phyloP scores from a whole-genome alignment of 1,140 invertebrate species.

The Drosophila elegans region DNA sequence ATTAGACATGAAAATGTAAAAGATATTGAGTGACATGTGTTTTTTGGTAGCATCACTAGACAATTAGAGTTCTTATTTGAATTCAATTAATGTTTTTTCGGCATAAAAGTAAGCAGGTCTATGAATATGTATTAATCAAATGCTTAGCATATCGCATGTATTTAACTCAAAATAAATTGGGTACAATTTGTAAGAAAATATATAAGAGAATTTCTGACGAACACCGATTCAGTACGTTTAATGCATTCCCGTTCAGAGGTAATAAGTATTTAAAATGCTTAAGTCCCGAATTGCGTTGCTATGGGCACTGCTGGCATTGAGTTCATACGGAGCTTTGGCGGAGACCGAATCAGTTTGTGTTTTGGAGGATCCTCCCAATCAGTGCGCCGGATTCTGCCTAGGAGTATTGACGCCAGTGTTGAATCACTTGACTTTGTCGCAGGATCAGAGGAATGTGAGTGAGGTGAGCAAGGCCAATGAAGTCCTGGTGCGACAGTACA shows the following conservation, averaged over 20 bases:
- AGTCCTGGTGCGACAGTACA: slow-evolving; percentile 3
- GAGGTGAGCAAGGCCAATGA: not conserved
- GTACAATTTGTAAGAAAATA: not conserved
- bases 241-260: not conserved
- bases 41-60: too few relatives aligned
- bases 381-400: not conserved
- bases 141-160: not conserved
- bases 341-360: not conserved
- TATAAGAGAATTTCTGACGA: not conserved
- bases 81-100: not conserved
- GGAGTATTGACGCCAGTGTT: not conserved
- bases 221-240: not conserved
- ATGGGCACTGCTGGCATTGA: not conserved
- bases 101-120: not conserved
- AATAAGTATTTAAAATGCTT: not conserved
- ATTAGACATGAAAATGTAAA: too few relatives aligned
- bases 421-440: not conserved
- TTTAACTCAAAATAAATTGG: too few relatives aligned
- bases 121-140: not conserved
- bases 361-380: not conserved
- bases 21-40: too few relatives aligned
- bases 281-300: not conserved
- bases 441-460: not conserved
- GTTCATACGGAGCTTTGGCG: not conserved
- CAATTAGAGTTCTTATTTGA: not conserved